Conservation (phyloP, 2,113 vertebrate genomes). For the Hypomesus transpacificus region DNA sequence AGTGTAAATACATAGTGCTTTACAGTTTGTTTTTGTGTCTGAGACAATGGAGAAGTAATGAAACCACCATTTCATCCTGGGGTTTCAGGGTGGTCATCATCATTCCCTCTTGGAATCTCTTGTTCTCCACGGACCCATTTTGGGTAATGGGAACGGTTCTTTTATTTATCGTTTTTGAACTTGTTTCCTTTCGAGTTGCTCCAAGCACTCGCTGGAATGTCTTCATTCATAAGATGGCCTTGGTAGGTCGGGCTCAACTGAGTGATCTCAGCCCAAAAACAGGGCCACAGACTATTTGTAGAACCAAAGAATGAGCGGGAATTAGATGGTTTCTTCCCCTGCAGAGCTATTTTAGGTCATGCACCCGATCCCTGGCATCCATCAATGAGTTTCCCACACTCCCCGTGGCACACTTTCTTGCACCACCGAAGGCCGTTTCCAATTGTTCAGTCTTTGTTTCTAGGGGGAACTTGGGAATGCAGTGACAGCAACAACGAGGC, state of each 20-base stretch:
- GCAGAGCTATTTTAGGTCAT: conserved; percentile 45
- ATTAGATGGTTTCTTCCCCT: conserved; percentile 32
- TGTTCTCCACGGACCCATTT: background rate
- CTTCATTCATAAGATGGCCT: conserved; percentile 46
- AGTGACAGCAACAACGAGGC: background rate
- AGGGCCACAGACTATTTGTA: conserved; percentile 26
- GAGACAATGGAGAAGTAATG: background rate
- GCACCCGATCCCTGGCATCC: conserved; percentile 33
- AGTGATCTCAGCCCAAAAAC: conserved; percentile 42
- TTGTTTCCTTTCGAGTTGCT: conserved; percentile 20
- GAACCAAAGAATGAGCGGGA: conserved; percentile 34
- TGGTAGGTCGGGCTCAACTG: background rate
- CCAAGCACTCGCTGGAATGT: conserved; percentile 25
- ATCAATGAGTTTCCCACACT: conserved; percentile 45
- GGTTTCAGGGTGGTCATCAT: conserved; percentile 13
- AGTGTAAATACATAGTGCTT: background rate
- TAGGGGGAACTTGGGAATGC: conserved; percentile 5
- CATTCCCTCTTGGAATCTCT: conserved; percentile 1
- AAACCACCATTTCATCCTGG: background rate
- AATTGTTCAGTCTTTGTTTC: background rate
- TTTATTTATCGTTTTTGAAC: conserved; percentile 15
- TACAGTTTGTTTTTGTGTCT: background rate
- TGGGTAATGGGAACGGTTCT: conserved; percentile 17
- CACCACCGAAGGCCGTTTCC: conserved; percentile 14
- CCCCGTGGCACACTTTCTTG: conserved; percentile 7